Conservation (phyloP, 2,113 vertebrate genomes). For the Colinus virginianus region DNA sequence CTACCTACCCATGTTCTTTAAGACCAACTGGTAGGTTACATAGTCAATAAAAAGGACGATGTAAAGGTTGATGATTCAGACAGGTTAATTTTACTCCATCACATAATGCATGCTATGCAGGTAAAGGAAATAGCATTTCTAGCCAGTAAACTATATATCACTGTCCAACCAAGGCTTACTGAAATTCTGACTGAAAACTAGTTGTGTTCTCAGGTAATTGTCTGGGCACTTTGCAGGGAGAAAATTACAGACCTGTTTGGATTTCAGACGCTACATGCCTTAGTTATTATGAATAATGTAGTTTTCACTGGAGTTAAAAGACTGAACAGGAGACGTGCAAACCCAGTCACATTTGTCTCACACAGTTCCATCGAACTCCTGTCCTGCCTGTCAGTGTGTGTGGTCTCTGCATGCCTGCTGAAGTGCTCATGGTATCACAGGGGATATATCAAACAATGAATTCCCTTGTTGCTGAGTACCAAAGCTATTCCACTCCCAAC, state of each 20-base stretch:
- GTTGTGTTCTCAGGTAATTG: background rate
- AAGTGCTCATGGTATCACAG: fast-evolving
- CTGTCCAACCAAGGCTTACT: background rate
- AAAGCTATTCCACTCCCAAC: background rate
- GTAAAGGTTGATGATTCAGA: background rate
- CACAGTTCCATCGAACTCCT: background rate
- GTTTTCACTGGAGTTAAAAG: background rate
- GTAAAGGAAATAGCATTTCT: background rate
- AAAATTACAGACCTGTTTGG: background rate
- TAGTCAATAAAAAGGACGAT: background rate
- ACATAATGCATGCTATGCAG: background rate
- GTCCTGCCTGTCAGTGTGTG: fast-evolving
- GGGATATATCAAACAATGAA: background rate
- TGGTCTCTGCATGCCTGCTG: fast-evolving
- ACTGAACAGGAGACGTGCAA: background rate
- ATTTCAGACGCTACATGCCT: background rate
- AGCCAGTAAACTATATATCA: background rate
- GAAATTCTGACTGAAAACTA: background rate
- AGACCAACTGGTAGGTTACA: background rate
- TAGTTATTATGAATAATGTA: background rate
- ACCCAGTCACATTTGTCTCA: background rate
- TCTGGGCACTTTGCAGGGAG: background rate
- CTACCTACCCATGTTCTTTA: background rate
- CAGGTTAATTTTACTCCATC: background rate
- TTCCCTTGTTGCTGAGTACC: background rate